Evolutionary conservation across 2,113 vertebrate genomes (phyloP), one percentile per base, ranked within the genome.

Genomic region (Engraulis encrasicolus): DNA sequence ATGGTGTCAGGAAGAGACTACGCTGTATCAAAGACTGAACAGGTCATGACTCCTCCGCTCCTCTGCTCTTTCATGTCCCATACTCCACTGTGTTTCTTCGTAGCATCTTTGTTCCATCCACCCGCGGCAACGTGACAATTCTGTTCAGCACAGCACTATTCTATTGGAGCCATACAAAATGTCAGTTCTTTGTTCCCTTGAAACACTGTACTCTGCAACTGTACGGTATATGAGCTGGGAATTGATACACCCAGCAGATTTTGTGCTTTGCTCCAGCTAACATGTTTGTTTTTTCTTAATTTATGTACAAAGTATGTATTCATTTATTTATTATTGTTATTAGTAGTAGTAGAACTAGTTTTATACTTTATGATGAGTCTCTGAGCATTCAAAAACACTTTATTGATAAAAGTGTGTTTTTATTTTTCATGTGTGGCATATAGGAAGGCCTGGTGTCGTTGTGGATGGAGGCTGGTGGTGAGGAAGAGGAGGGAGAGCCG

Each of bases 391-490:
- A 45, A 45, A 45, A 45, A 45, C 40, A 45, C 40, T 45, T 3
- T 45, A 45, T 45, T 5, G 9, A 45, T 45, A 45, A 45, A 45
- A 45, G 40, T 45, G 3, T 74, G 37, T 19, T 52, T 50, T 2
- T 18, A 19, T 83, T 20, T 40, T 5, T 31, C n/a, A 0, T 7
- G 18, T 83, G 50, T 50, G 50, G 49, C 49, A 61, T 87, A 48
- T 89, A 99, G 98, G 97, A 96, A 89, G 93, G 91, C 85, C 96
- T 99, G 86, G 91, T 96, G 80, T 93, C 95, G 92, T 95, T 99
- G 85, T 98, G 96, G 96, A 96, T 97, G 90, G 92, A 95, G 17
- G 95, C 96, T 88, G 92, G 93, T 88, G 92, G 93, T 20, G 91
- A 92, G 91, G 90, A 91, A 85, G 90, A 90, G n/a, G 86, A 91